Base-by-base conservation (phyloP, 2,797 vertebrate species). In the Sebastes cheni region DNA sequence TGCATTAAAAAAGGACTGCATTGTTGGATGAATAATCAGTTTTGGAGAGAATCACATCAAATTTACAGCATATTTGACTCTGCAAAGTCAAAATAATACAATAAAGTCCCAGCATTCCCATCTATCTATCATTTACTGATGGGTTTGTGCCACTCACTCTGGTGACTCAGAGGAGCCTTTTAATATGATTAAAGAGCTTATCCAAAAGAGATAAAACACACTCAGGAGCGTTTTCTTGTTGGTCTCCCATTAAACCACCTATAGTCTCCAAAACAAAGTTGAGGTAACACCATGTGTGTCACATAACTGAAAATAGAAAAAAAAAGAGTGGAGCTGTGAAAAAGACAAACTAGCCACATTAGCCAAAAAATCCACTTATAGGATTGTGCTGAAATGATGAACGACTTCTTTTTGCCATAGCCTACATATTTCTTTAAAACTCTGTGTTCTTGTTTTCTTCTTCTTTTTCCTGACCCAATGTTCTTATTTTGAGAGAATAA, bases 121-220 rank as follows among this genome's bases (percentile, higher is more conserved):
- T 62, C 59, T 34, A 81, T 84, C 72, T 55, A 66, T 85, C 77
- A 85, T 67, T 64, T 55, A 30, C 36, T 83, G 75, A 60, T 79
- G 73, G 60, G 62, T 81, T 74, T 72, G 27, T 77, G 71, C 79
- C 85, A 56, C 68, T 87, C 50, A 23, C 60, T 75, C 36, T 20
- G 72, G 62, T 75, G 85, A 84, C 79, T 89, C 79, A 68, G 25
- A 73, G 42, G 62, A 86, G 70, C 77, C 80, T 87, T 92, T 92
- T 77, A 79, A 68, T 61, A n/a, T 81, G 81, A 91, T 92, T 91
- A 85, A 84, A 85, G 20, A 75, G 77, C 54, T 72, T 69, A 77
- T 77, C 56, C 59, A 56, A 60, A 82, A 70, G 42, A 74, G 27
- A 64, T 6, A 20, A 42, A 16, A 56, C 84, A 60, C 29, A 55